A percentile compares a stretch with the other conserved stretches of the same genome.
These are phyloP conservation scores for Melanostoma mellinum DNA, from an alignment of 2,888 invertebrate species.

Conservation along the genomic window DNA sequence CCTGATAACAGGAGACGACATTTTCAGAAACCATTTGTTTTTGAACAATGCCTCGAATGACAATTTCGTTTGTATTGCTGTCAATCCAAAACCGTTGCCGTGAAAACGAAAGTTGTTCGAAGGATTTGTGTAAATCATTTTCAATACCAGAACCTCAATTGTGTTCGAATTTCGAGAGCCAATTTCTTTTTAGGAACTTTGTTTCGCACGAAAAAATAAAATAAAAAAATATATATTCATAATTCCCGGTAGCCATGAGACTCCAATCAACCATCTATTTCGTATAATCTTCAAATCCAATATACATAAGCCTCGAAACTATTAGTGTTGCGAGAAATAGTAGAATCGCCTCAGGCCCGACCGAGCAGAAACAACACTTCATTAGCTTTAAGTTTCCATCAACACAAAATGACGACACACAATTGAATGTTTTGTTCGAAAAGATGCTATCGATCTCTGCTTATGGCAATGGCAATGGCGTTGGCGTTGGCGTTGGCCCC, in stretches of 20 bases:
- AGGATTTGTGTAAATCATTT: too few species aligned
- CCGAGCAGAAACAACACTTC: conserved; percentile 27
- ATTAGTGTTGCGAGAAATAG: conserved; percentile 11
- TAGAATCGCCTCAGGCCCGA: not conserved
- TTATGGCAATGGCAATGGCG: not conserved
- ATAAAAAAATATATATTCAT: too few species aligned
- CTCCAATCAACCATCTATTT: conserved; percentile 16
- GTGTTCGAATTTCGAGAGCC: too few species aligned
- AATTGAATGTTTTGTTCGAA: not conserved
- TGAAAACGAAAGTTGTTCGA: too few species aligned
- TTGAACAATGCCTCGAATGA: too few species aligned
- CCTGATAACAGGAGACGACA: too few species aligned
- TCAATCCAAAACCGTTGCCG: too few species aligned
- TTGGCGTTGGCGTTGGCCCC: not conserved
- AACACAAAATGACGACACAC: not conserved
- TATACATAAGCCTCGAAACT: conserved; percentile 18
- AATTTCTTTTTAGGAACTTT: too few species aligned
- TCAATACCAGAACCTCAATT: too few species aligned
- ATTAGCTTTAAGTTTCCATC: conserved; percentile 15
- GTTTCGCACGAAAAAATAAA: too few species aligned
- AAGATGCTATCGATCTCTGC: not conserved
- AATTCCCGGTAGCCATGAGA: not conserved
- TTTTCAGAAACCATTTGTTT: too few species aligned
- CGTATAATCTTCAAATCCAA: conserved; percentile 15
- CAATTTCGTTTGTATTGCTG: too few species aligned